These are phyloP conservation scores for Muraenolepis orangiensis DNA, from an alignment of 2,797 vertebrate genomes.

Conservation along the genomic window DNA sequence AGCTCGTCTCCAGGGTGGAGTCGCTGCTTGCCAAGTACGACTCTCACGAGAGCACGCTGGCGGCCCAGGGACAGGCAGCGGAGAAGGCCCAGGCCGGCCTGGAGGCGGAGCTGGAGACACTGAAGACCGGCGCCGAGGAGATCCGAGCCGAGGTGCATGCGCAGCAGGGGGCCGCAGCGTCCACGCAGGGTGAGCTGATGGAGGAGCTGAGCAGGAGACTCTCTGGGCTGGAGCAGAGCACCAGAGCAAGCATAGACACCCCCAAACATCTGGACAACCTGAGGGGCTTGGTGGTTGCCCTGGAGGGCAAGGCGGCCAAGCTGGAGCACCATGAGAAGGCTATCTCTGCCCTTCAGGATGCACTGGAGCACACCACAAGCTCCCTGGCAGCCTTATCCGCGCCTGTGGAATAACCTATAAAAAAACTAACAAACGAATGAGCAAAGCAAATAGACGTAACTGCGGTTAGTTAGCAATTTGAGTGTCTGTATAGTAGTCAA, in stretches of 20 bases:
- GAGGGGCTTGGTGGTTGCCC: conserved; percentile 70
- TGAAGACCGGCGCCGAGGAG: conserved; percentile 72
- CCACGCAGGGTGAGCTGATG: conserved; percentile 38
- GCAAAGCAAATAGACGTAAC: too few species aligned
- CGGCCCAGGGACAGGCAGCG: conserved; percentile 45
- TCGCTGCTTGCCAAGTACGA: conserved; percentile 70
- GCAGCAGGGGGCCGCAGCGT: conserved; percentile 56
- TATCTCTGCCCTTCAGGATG: conserved; percentile 71
- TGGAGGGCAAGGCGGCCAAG: conserved; percentile 79
- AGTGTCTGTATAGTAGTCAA: conserved; percentile 21
- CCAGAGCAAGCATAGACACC: conserved; percentile 60
- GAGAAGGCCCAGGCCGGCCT: conserved; percentile 64
- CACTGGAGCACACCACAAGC: conserved; percentile 73
- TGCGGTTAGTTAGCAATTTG: background rate
- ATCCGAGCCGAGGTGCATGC: conserved; percentile 68
- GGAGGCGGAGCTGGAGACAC: conserved; percentile 65
- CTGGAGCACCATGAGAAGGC: conserved; percentile 79
- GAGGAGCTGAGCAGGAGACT: conserved; percentile 48
- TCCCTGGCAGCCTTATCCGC: conserved; percentile 75
- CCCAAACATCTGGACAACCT: conserved; percentile 80
- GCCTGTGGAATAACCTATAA: conserved; percentile 53
- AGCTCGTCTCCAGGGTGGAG: conserved; percentile 67
- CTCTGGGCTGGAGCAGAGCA: conserved; percentile 26
- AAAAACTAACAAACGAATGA: too few species aligned
- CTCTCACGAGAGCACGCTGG: conserved; percentile 67